These are phyloP conservation scores for Pygocentrus nattereri DNA, from an alignment of 2,797 vertebrate species.

Conservation along the genomic window DNA sequence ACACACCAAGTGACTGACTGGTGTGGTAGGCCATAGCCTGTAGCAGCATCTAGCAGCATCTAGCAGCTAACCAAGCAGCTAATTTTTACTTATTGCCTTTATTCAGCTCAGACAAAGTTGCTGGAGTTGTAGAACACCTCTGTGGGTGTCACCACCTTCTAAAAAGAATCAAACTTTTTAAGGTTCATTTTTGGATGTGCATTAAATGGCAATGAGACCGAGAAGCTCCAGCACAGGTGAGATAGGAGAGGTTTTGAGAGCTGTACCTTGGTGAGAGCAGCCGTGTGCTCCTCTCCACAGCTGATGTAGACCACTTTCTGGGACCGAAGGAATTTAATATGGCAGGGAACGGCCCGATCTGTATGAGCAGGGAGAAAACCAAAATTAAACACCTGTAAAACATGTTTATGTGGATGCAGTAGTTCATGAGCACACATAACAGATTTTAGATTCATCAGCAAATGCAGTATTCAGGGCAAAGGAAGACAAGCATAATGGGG, in stretches of 20 bases:
- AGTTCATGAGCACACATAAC: background rate
- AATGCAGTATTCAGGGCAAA: background rate
- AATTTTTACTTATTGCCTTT: too few species aligned
- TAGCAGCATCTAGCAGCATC: too few species aligned
- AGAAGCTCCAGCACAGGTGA: background rate
- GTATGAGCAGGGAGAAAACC: constrained; percentile 35
- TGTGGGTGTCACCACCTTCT: too few species aligned
- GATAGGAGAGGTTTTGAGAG: background rate
- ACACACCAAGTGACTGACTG: too few species aligned
- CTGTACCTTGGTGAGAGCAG: constrained; percentile 94
- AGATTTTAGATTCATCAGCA: background rate
- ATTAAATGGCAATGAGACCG: background rate
- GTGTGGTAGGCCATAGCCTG: too few species aligned
- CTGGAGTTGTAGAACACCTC: too few species aligned
- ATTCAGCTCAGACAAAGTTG: too few species aligned
- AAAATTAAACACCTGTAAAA: background rate
- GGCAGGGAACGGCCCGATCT: constrained; percentile 95
- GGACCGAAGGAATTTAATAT: constrained; percentile 92
- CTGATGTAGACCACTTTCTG: constrained; percentile 97
- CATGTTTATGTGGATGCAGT: background rate
- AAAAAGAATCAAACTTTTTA: too few species aligned
- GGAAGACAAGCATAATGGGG: background rate
- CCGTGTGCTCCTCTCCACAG: constrained; percentile 96
- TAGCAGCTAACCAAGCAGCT: too few species aligned
- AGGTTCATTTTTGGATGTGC: background rate